These are phyloP conservation scores for Xiphorhynchus erythropygius DNA, from an alignment of 2,797 vertebrate genomes.

Conservation along the genomic window DNA sequence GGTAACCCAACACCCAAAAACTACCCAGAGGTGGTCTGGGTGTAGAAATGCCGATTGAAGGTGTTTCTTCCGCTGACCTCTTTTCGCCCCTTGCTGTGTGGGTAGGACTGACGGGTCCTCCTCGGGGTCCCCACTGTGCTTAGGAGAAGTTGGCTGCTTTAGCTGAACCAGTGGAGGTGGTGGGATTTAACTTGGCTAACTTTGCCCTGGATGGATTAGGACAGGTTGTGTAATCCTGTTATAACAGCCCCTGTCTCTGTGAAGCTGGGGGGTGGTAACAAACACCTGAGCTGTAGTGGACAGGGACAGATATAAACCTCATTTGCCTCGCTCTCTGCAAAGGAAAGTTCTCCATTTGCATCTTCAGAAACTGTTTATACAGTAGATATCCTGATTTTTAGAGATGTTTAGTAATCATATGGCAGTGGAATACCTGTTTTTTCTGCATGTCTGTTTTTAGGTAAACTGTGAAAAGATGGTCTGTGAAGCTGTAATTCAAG, in stretches of 20 bases:
- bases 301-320: not conserved
- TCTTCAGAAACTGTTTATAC: not conserved
- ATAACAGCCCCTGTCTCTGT: not conserved
- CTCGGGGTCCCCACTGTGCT: rapidly evolving
- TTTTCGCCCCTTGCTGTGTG: rapidly evolving
- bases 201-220: not conserved
- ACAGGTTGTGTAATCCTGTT: not conserved
- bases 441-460: not conserved
- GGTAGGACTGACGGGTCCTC: not conserved
- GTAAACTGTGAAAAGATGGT: not conserved
- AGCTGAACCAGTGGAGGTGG: not conserved
- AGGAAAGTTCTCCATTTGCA: not conserved
- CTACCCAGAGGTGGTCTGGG: not conserved
- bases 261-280: not conserved
- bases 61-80: not conserved
- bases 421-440: not conserved
- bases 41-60: not conserved
- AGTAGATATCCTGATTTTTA: not conserved
- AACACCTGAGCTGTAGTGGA: not conserved
- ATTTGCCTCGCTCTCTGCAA: not conserved
- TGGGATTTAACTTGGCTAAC: not conserved
- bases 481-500: not conserved
- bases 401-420: not conserved
- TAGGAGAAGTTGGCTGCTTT: not conserved
- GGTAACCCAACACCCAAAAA: not conserved